Base-by-base conservation (phyloP, 2,888 invertebrate species). In the Xiphydria camelus region DNA sequence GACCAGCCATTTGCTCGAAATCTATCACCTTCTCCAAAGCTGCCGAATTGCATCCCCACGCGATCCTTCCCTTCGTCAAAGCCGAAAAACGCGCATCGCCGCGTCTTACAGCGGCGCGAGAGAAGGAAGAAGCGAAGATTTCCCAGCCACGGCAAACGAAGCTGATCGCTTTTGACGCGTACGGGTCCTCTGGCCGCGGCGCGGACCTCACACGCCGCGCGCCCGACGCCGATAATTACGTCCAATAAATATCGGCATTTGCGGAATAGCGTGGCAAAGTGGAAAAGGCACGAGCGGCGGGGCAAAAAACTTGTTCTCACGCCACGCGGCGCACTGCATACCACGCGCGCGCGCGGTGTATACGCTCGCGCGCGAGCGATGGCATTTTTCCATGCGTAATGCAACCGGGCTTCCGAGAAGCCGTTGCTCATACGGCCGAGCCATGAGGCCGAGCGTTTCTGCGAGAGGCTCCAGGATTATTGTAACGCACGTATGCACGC, bases 401-500 rank as follows among this genome's bases (percentile, higher is more conserved):
- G 2, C 4, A 12, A 26, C 4, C 12, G 14, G 26, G 26, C 14
- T 29, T 29, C 29, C 29, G 9, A 29, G 29, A 29, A 29, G 2
- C 29, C 14, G 15, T 29, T 29, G 29, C 29, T 5, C 5, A 29
- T 29, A 29, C 14, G 29, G 14, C n/a, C n/a, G 12, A 14, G 4
- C 29, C 9, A 15, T 7, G 14, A 26, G 26, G 14, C 3, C 10
- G 10, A 26, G 26, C 4, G 14, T 29, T 29, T 29, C 15, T 29
- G 2, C 29, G 15, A 7, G 29, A n/a, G n/a, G 15, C 29, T 12
- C 15, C 5, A 7, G 26, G 12, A 36, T 40, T 45, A 45, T 41
- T 45, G 48, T 31, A 45, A 45, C 41, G n/a, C 41, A 40, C 36
- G 48, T 45, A 45, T 48, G 41, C 36, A 37, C 48, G 41, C 41